Evolutionary conservation across 2,113 vertebrate genomes (phyloP), one percentile per base, ranked within the genome.

Genomic region (Halichoeres trimaculatus): DNA sequence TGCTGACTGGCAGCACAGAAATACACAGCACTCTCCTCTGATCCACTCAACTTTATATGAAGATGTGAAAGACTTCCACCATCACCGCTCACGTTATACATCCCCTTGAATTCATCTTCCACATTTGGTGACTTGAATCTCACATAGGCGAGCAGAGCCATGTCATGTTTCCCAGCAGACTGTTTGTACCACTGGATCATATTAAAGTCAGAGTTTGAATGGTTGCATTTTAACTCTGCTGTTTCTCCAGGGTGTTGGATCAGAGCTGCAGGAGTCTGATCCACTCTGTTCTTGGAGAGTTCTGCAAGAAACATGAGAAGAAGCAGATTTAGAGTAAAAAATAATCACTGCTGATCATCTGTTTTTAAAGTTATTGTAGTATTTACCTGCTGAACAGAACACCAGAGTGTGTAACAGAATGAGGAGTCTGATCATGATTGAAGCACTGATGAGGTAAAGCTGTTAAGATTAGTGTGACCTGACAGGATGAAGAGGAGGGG

Each of bases 111-210:
- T n/a, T 10, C 0, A 14, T 61, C 43, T 67, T 86, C 84, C 1
- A 86, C 63, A 26, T 0, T 12, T 48, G 4, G 0, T 52, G 5
- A 16, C 2, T 20, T 1, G 43, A 36, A 73, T 14, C 19, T 43
- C 6, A 0, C 80, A 45, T 73, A 74, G 8, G 57, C 68, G 6
- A 86, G 8, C 1, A 86, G 68, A 51, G 23, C 20, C 64, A 86
- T 61, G 1, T 86, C 58, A 9, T n/a, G 69, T 53, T 1, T 0
- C 43, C 53, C 76, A 2, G 24, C 11, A 38, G 78, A 22, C 67
- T 61, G 81, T 54, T 71, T 87, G 40, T 84, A 87, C 81, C 81
- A 87, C 69, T 66, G 73, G 64, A 84, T 81, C 85, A 79, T 58
- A 14, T 79, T 1, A 6, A 81, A 12, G 6, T 56, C 0, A n/a